Conservation (phyloP, 2,888 invertebrate genomes). For the Perdita meconis region DNA sequence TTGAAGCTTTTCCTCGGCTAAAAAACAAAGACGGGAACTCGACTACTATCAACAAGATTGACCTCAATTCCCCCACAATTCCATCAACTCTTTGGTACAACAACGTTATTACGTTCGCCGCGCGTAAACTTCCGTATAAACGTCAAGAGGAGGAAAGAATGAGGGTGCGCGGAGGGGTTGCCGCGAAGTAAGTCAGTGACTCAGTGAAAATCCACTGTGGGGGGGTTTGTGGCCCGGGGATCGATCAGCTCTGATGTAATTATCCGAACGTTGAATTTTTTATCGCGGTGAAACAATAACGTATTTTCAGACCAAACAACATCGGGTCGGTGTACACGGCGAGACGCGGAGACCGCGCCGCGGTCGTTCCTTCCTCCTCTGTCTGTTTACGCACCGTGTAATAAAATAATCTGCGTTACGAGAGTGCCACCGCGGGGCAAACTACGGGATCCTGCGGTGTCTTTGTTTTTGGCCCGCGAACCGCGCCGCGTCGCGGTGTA, state of each 20-base stretch:
- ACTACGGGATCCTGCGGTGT: constrained; percentile 46
- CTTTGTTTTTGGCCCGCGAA: constrained; percentile 54
- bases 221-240: constrained; percentile 54
- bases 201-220: constrained; percentile 68
- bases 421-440: constrained; percentile 51
- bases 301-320: constrained; percentile 89
- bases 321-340: constrained; percentile 65
- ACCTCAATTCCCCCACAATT: neutral
- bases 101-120: constrained; percentile 7
- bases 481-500: too few species aligned
- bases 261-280: constrained; percentile 88
- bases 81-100: neutral
- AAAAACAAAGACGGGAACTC: too few species aligned
- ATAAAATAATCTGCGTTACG: constrained; percentile 81
- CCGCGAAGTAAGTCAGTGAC: constrained; percentile 80
- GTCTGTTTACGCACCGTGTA: constrained; percentile 79
- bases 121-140: constrained; percentile 16
- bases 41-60: too few species aligned
- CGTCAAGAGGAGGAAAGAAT: too few species aligned
- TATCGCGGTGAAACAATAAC: constrained; percentile 88
- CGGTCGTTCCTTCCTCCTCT: constrained; percentile 55
- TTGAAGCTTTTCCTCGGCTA: too few species aligned
- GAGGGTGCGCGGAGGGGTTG: constrained; percentile 53
- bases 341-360: constrained; percentile 79
- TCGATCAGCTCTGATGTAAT: constrained; percentile 85